phyloP scores from a whole-genome alignment of 1,140 invertebrate species.

The Drosophila willistoni region DNA sequence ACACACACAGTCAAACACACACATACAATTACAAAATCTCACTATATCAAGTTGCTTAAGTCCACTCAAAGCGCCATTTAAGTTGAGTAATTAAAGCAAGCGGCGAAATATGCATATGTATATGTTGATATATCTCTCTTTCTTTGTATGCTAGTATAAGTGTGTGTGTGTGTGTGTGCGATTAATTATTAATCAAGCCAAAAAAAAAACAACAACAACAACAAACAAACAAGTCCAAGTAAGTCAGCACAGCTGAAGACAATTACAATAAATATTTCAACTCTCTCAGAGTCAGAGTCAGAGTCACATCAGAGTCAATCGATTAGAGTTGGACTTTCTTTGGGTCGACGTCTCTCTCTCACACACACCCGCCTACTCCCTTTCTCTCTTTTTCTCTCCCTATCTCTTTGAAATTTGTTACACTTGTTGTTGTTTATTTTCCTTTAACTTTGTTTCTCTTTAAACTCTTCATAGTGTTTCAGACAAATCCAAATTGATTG shows the following conservation, averaged over 20 bases:
- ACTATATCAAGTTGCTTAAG: slow-evolving; percentile 75
- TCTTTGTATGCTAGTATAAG: slow-evolving; percentile 7
- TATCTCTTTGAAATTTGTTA: slow-evolving; percentile 40
- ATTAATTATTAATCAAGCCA: slow-evolving; percentile 80
- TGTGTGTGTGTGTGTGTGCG: slow-evolving; percentile 52
- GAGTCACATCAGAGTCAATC: slow-evolving; percentile 20
- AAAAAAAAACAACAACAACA: slow-evolving; percentile 57
- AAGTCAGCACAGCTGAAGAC: slow-evolving; percentile 60
- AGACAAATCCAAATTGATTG: slow-evolving; percentile 80
- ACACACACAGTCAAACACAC: slow-evolving; percentile 34
- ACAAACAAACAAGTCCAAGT: slow-evolving; percentile 72
- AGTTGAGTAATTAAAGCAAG: slow-evolving; percentile 77
- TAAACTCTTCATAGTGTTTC: slow-evolving; percentile 51
- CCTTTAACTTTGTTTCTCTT: slow-evolving; percentile 45
- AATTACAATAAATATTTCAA: slow-evolving; percentile 78
- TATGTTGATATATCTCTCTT: slow-evolving; percentile 16
- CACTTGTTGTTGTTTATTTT: slow-evolving; percentile 34
- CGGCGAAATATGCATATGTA: slow-evolving; percentile 64
- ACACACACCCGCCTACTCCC: slow-evolving; percentile 9
- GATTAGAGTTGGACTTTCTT: slow-evolving; percentile 47
- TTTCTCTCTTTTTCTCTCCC: background rate
- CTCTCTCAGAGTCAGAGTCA: slow-evolving; percentile 52
- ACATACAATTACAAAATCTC: slow-evolving; percentile 31
- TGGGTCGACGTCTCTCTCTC: slow-evolving; percentile 4
- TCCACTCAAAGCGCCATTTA: slow-evolving; percentile 78